Evolutionary conservation across 2,888 invertebrate species (phyloP).

Genomic region (Rhingia campestris): DNA sequence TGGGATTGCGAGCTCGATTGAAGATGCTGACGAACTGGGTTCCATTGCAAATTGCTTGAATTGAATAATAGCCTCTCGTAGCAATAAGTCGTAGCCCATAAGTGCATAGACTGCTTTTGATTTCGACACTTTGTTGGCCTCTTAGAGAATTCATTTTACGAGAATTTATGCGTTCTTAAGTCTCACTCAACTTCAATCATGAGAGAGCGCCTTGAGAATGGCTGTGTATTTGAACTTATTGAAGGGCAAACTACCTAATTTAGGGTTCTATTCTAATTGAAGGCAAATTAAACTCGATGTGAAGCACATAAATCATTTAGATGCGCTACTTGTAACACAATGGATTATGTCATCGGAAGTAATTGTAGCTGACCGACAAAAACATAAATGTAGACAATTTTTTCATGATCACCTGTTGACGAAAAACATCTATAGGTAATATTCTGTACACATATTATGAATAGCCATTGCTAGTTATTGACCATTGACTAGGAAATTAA

Average conservation of each 20-base stretch:
- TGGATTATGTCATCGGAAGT: neutral
- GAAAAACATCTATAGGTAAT: no score
- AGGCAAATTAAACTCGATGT: neutral
- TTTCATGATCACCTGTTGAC: no score
- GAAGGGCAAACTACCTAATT: conserved; percentile 1
- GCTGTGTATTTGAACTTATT: conserved; percentile 10
- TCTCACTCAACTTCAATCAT: conserved; percentile 8
- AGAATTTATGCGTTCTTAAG: neutral
- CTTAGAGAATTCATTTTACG: neutral
- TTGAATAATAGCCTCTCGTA: conserved; percentile 49
- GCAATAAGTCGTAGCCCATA: conserved; percentile 1
- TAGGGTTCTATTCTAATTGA: conserved; percentile 9
- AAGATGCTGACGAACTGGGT: conserved; percentile 4
- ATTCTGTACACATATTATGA: no score
- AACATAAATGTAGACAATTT: no score
- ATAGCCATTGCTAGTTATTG: no score
- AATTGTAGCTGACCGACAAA: neutral
- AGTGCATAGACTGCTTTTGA: neutral
- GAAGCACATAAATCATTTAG: neutral
- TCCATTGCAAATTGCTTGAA: conserved; percentile 37
- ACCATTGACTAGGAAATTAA: no score
- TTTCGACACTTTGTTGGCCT: conserved; percentile 3
- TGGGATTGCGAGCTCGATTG: conserved; percentile 13
- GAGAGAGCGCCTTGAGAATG: neutral
- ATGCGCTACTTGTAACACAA: neutral